Base-by-base conservation (phyloP, 2,888 invertebrate species). In the Trypoxylon attenuatum region DNA sequence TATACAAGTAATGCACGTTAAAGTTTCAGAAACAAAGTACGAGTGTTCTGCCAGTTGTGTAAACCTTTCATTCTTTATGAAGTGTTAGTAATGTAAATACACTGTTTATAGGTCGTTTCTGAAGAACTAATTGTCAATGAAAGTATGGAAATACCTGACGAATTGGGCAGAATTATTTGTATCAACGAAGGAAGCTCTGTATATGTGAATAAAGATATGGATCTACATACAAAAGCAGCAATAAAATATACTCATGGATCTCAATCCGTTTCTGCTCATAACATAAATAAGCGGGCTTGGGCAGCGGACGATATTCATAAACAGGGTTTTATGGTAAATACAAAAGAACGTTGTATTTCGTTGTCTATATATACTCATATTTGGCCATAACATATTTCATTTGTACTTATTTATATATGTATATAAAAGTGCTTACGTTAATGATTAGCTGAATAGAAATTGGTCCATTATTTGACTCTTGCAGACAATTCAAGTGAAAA, bases 1-100 rank as follows among this genome's bases (percentile, higher is more conserved):
- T n/a, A 18, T 38, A 5, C 42, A 69, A 78, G 82, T 82, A 76
- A 76, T 33, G 33, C 10, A 6, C 5, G n/a, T 33, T 33, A 6
- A n/a, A 29, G 10, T 10, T 10, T 10, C n/a, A 5, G 15, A 10
- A 45, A 10, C 15, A 22, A n/a, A 19, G 13, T n/a, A 13, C 21
- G 2, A 56, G 6, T 15, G 19, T 41, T 13, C 13, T 25, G 0
- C 38, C 16, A 0, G 43, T 21, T 16, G 29, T 27, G 13, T 39
- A 18, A 25, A n/a, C n/a, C n/a, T n/a, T 27, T 3, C 3, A 38
- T 47, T n/a, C 47, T 46, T 42, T 58, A 58, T 15, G 38, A 10
- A n/a, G 1, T 6, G 10, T 8, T 33, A 33, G 13, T 33, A 10
- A 13, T 33, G 33, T 33, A 13, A 5, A 47, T 33, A 16, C 58